Conservation (phyloP, 2,888 invertebrate genomes). For the Melangyna quadrimaculata region DNA sequence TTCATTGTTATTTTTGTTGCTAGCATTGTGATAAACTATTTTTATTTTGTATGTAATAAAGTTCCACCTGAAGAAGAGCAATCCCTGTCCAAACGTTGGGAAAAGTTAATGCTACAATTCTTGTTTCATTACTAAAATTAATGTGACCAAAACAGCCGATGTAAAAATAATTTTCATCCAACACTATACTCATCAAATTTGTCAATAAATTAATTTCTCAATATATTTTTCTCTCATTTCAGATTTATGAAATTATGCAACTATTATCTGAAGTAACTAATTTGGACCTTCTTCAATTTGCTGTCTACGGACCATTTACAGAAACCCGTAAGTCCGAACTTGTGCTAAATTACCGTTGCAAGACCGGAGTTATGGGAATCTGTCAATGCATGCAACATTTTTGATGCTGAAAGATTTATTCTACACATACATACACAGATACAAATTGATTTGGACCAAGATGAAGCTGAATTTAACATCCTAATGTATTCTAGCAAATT, state of each 20-base stretch:
- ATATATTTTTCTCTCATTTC: not conserved
- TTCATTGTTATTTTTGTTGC: too few species aligned
- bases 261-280: not conserved
- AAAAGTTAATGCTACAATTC: too few species aligned
- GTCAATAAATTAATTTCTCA: too few species aligned
- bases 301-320: conserved; percentile 80
- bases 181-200: too few species aligned
- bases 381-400: conserved; percentile 81
- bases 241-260: not conserved
- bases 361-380: conserved; percentile 82
- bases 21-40: too few species aligned
- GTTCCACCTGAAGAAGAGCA: too few species aligned
- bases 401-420: not conserved
- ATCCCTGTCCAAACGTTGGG: too few species aligned
- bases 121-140: too few species aligned
- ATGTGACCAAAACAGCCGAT: too few species aligned
- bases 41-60: too few species aligned
- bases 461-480: conserved; percentile 72
- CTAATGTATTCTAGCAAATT: conserved; percentile 80
- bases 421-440: not conserved
- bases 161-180: too few species aligned
- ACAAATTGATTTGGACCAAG: conserved; percentile 22
- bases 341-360: conserved; percentile 81
- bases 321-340: conserved; percentile 82
- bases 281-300: not conserved